phyloP scores from a whole-genome alignment of 2,797 vertebrate species.

The Hoplostethus mediterraneus region DNA sequence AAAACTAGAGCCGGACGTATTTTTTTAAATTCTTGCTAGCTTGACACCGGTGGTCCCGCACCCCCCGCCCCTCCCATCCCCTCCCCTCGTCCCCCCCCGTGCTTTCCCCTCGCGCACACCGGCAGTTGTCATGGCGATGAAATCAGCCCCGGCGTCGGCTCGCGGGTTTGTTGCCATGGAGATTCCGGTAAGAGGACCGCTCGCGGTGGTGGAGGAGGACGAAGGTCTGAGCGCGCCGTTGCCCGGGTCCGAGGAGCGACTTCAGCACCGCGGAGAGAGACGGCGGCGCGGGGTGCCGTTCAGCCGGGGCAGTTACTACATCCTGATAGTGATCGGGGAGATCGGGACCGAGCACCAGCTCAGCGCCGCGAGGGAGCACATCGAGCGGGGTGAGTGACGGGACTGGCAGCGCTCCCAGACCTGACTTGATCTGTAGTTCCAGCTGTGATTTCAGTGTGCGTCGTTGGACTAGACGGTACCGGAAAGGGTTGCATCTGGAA shows the following conservation, averaged over 20 bases:
- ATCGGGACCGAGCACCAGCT: constrained; percentile 91
- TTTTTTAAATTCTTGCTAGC: no score
- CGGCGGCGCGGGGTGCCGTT: constrained; percentile 75
- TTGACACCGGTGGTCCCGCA: constrained; percentile 27
- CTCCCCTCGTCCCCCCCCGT: constrained; percentile 10
- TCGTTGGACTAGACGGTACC: neutral
- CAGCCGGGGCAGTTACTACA: constrained; percentile 84
- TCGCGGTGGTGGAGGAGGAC: constrained; percentile 80
- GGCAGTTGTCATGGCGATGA: constrained; percentile 94
- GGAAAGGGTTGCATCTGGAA: no score
- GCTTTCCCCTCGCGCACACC: constrained; percentile 60
- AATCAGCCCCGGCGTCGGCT: constrained; percentile 80
- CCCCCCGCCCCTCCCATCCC: constrained; percentile 56
- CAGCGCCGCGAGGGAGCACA: constrained; percentile 85
- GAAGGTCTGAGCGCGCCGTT: constrained; percentile 56
- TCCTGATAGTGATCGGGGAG: constrained; percentile 93
- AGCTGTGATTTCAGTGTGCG: neutral
- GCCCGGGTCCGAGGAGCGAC: constrained; percentile 68
- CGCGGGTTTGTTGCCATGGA: constrained; percentile 90
- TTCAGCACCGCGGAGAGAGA: constrained; percentile 76
- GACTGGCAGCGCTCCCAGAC: neutral
- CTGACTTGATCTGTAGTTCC: no score
- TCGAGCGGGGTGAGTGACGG: constrained; percentile 91
- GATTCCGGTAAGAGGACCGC: constrained; percentile 83
- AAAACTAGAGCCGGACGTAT: no score